phyloP scores from a whole-genome alignment of 2,888 invertebrate species.

The Parelbella ahira region DNA sequence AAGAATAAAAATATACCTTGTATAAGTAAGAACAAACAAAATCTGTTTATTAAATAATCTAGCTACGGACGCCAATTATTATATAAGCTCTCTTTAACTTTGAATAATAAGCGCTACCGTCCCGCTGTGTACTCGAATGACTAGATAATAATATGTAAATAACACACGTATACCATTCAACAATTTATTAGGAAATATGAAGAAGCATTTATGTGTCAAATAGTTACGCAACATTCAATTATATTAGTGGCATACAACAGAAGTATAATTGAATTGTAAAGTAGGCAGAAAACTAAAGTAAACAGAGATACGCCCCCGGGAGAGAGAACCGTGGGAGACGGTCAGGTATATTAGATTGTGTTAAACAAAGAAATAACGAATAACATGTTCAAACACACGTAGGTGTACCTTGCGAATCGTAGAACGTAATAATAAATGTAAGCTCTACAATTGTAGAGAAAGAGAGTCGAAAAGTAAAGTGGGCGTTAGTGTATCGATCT shows the following conservation, averaged over 20 bases:
- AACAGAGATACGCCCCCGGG: constrained; percentile 25
- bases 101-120: no score
- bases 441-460: no score
- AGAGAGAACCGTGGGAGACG: constrained; percentile 29
- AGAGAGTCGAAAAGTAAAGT: no score
- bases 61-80: no score
- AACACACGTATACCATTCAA: constrained; percentile 10
- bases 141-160: constrained; percentile 16
- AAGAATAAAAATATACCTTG: no score
- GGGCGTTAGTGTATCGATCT: no score
- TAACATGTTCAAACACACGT: constrained; percentile 16
- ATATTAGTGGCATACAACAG: constrained; percentile 13
- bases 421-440: neutral
- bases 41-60: no score
- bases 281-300: constrained; percentile 29
- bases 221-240: constrained; percentile 17
- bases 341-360: constrained; percentile 21
- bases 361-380: constrained; percentile 12
- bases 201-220: constrained; percentile 13
- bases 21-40: no score
- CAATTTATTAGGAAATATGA: constrained; percentile 13
- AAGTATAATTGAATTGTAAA: constrained; percentile 26
- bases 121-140: constrained; percentile 14
- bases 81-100: no score
- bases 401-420: constrained; percentile 1